Evolutionary conservation across 2,113 vertebrate genomes (phyloP).

Genomic region (Piliocolobus tephrosceles): DNA sequence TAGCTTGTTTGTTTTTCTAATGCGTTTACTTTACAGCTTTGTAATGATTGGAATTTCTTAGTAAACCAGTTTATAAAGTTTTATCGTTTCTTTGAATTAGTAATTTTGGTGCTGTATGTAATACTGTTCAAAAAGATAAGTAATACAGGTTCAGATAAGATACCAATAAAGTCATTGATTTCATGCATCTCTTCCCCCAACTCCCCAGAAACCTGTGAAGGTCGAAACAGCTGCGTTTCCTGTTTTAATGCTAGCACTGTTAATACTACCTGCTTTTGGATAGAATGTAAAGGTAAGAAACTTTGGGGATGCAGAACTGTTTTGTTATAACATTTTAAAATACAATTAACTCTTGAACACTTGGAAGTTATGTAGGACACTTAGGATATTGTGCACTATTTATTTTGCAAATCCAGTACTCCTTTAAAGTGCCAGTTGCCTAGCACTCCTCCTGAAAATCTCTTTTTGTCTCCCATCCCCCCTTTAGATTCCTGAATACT

Average conservation of each 20-base stretch:
- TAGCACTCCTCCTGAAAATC: neutral
- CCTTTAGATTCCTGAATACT: neutral
- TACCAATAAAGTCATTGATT: slow-evolving; percentile 1
- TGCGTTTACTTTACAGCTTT: neutral
- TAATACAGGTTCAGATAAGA: neutral
- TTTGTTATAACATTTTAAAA: neutral
- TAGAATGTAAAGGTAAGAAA: slow-evolving; percentile 73
- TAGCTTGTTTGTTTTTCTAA: neutral
- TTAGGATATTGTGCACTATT: neutral
- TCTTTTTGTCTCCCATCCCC: neutral
- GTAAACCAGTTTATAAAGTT: neutral
- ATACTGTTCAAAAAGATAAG: slow-evolving; percentile 17
- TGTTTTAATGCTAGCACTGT: slow-evolving; percentile 15
- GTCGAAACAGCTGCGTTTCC: slow-evolving; percentile 61
- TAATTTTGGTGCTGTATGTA: neutral
- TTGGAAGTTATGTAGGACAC: slow-evolving; percentile 18
- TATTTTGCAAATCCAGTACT: slow-evolving; percentile 24
- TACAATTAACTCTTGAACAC: neutral
- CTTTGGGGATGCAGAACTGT: neutral
- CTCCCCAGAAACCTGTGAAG: slow-evolving; percentile 68
- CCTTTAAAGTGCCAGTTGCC: neutral
- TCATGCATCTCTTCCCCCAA: neutral
- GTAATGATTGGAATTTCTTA: neutral
- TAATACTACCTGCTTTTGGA: slow-evolving; percentile 60
- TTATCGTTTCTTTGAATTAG: neutral